Percentiles rank a stretch among this genome's conserved stretches.
phyloP scores from a whole-genome alignment of 1,140 invertebrate species.

The Ganaspis sp. region DNA sequence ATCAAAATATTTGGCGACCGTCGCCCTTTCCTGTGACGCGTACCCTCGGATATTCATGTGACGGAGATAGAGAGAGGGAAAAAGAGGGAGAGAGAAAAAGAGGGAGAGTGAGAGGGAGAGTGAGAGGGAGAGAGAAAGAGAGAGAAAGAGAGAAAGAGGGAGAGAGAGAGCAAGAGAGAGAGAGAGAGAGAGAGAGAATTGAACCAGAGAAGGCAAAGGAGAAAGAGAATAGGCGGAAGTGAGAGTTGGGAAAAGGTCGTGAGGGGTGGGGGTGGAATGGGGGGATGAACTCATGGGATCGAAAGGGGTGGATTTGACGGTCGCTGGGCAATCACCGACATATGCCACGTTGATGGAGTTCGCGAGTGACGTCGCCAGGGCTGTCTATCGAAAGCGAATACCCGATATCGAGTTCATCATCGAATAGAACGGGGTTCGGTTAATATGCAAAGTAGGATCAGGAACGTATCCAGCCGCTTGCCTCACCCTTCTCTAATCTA shows the following conservation, averaged over 20 bases:
- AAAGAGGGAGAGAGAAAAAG: neutral
- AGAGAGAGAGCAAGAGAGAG: constrained; percentile 19
- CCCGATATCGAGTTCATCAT: constrained; percentile 59
- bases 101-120: constrained; percentile 33
- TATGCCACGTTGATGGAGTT: constrained; percentile 61
- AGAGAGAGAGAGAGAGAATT: neutral
- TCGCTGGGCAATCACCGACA: constrained; percentile 61
- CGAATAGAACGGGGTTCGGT: constrained; percentile 43
- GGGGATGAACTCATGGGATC: constrained; percentile 33
- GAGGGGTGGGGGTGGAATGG: neutral
- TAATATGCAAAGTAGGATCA: constrained; percentile 60
- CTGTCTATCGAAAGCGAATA: constrained; percentile 61
- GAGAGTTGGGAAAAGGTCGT: constrained; percentile 29
- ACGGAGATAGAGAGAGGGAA: neutral
- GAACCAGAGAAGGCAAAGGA: neutral
- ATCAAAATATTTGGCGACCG: constrained; percentile 14
- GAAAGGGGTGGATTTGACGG: constrained; percentile 44
- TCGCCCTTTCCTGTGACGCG: neutral
- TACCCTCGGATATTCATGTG: neutral
- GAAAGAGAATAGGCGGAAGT: constrained; percentile 30
- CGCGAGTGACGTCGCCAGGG: constrained; percentile 59
- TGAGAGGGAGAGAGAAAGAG: neutral
- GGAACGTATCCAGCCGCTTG: constrained; percentile 37
- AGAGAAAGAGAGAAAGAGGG: neutral
- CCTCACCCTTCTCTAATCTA: neutral